Conservation (phyloP, 2,113 vertebrate species). For the Plestiodon gilberti region DNA sequence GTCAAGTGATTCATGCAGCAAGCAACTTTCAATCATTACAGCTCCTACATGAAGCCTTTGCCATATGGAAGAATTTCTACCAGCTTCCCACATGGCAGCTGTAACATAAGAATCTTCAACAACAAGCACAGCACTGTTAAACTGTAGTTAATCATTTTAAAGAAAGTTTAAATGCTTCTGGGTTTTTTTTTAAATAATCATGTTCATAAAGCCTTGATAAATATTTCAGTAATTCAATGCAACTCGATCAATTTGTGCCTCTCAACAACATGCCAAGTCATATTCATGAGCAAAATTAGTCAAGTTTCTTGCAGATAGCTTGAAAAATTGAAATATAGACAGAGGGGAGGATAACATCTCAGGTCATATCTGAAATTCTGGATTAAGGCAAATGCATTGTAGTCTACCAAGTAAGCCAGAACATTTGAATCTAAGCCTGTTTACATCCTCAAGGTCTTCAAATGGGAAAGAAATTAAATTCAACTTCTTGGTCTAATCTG, state of each 20-base stretch:
- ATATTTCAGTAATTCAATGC: no score
- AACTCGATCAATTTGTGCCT: not conserved
- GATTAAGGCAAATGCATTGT: not conserved
- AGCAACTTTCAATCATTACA: not conserved
- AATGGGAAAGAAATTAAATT: not conserved
- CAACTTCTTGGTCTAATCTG: not conserved
- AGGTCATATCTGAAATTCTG: not conserved
- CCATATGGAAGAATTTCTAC: not conserved
- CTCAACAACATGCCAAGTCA: no score
- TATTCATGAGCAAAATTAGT: no score
- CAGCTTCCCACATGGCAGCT: not conserved
- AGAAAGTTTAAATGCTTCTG: not conserved
- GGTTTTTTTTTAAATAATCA: no score
- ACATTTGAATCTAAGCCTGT: no score
- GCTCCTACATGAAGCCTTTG: not conserved
- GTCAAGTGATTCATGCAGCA: not conserved
- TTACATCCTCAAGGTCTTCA: not conserved
- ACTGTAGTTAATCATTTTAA: not conserved
- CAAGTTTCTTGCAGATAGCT: not conserved
- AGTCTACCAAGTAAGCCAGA: not conserved
- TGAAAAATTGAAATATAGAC: not conserved
- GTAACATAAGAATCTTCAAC: not conserved
- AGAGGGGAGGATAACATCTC: no score
- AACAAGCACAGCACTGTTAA: not conserved
- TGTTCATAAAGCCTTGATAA: no score